Conservation (phyloP, 2,797 vertebrate genomes). For the Microctenopoma stevenorrisi region DNA sequence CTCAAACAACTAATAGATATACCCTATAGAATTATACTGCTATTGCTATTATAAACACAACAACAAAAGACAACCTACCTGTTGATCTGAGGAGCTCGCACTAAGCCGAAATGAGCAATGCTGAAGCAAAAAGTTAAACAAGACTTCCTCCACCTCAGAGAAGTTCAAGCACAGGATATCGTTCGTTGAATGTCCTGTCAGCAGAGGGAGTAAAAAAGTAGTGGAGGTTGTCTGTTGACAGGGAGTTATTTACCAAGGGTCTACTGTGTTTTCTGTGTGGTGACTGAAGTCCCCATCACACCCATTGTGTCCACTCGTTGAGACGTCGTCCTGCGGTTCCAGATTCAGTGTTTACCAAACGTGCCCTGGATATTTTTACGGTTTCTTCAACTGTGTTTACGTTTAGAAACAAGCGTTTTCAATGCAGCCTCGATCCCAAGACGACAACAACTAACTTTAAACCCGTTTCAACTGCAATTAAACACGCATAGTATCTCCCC, state of each 20-base stretch:
- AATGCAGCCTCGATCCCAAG: not conserved
- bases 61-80: slow-evolving; percentile 59
- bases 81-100: slow-evolving; percentile 44
- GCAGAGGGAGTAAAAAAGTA: slow-evolving; percentile 30
- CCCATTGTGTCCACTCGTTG: slow-evolving; percentile 56
- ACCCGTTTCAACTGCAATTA: not conserved
- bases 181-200: slow-evolving; percentile 40
- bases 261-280: slow-evolving; percentile 16
- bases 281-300: slow-evolving; percentile 60
- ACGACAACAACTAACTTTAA: slow-evolving; percentile 15
- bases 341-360: not conserved
- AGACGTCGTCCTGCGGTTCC: not conserved
- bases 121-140: slow-evolving; percentile 14
- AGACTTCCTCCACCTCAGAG: slow-evolving; percentile 37
- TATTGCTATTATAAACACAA: not conserved
- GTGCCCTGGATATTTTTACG: not conserved
- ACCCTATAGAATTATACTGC: not conserved
- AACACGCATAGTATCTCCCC: not conserved
- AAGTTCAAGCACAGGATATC: slow-evolving; percentile 38
- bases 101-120: slow-evolving; percentile 5
- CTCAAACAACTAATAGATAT: not conserved
- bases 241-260: slow-evolving; percentile 61
- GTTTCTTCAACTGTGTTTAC: slow-evolving; percentile 8
- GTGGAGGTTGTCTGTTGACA: slow-evolving; percentile 40
- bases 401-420: not conserved